Evolutionary conservation across 2,113 vertebrate genomes (phyloP), one percentile per base, ranked within the genome.

Genomic region (Ochotona princeps): DNA sequence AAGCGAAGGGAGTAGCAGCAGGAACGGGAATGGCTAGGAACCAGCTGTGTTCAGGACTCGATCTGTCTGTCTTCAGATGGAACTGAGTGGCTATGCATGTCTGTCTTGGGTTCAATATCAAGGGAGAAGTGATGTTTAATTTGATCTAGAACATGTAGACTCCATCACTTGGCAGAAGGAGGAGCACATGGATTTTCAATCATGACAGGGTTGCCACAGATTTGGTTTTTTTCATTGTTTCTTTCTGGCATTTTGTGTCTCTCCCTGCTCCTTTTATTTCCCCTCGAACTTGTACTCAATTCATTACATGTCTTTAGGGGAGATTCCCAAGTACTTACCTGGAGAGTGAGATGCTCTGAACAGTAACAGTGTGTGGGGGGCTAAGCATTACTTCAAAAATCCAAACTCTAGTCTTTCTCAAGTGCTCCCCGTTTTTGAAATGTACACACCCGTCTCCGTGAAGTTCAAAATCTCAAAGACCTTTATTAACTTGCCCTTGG

Each of bases 401-500:
- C 54, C 4, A 8, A 49, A 60, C 21, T 2, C 1, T 7, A 60
- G 79, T 44, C 85, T 85, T 75, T 81, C 83, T 83, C 70, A 57
- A 66, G n/a, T 21, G 38, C 61, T 30, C 5, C 3, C 23, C 10
- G 7, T 44, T 93, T 79, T 70, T 51, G 23, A 83, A 82, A 92
- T 76, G 78, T 69, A 51, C n/a, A 83, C 44, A 57, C n/a, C 30
- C 9, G n/a, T 80, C 74, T 93, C 26, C 49, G 38, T 73, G 93
- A 87, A 51, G 5, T 15, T 32, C 14, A 18, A 23, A 3, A 74
- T 95, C 96, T 96, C 94, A 32, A 25, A 95, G 81, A 92, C 83
- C 93, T 96, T 91, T 87, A 87, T 91, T 93, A 97, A 91, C 87
- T 84, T 66, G 49, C 95, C 96, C 80, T 93, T 93, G 95, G 92